Evolutionary conservation across 2,888 invertebrate genomes (phyloP).

Genomic region (Pyrochroa serraticornis): DNA sequence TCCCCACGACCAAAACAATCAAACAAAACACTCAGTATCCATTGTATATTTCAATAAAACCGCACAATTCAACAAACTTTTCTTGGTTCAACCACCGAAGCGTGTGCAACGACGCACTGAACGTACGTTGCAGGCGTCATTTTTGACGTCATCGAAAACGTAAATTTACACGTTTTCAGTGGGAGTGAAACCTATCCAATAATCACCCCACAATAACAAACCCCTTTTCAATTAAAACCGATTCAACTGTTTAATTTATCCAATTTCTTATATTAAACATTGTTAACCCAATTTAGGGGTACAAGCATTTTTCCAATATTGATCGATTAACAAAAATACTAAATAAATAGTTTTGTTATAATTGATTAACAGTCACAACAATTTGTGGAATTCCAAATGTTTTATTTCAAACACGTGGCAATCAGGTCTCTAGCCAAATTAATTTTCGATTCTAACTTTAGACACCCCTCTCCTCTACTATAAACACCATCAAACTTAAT

Average conservation of each 20-base stretch:
- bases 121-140: constrained; percentile 15
- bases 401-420: too few relatives aligned
- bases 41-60: too few relatives aligned
- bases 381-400: too few relatives aligned
- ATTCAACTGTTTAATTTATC: not conserved
- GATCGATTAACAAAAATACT: too few relatives aligned
- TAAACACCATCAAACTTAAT: too few relatives aligned
- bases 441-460: too few relatives aligned
- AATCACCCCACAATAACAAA: not conserved
- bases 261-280: not conserved
- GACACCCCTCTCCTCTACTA: too few relatives aligned
- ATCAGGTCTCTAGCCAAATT: too few relatives aligned
- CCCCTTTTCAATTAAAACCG: constrained; percentile 15
- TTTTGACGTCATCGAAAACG: constrained; percentile 24
- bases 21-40: constrained; percentile 4
- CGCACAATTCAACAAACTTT: not conserved
- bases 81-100: not conserved
- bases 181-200: not conserved
- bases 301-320: too few relatives aligned
- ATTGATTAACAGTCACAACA: too few relatives aligned
- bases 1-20: not conserved
- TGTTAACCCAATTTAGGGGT: not conserved
- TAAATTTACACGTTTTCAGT: constrained; percentile 9
- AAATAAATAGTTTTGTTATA: too few relatives aligned
- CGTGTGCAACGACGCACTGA: not conserved